These are phyloP conservation scores for Atlantisia rogersi DNA, from an alignment of 2,113 vertebrate genomes.

Conservation along the genomic window DNA sequence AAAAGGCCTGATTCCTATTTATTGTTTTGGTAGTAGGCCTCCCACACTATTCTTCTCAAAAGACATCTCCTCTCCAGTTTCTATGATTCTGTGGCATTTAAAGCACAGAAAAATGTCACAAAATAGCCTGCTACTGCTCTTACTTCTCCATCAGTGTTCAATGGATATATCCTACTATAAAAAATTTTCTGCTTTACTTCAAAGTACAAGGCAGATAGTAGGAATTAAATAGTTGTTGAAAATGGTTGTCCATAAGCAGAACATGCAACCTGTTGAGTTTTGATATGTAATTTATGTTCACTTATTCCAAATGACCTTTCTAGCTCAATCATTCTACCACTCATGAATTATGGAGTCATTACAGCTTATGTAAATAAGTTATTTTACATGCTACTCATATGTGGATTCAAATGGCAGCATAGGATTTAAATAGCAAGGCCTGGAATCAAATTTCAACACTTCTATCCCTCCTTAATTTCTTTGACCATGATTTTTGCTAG, in stretches of 20 bases:
- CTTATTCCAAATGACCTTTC: background rate
- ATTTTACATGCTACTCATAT: background rate
- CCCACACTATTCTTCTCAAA: background rate
- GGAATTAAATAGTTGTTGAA: background rate
- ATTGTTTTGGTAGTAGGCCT: background rate
- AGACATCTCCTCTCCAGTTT: background rate
- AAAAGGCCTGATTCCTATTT: background rate
- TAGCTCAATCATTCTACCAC: background rate
- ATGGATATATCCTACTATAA: background rate
- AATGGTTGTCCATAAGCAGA: background rate
- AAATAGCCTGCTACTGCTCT: background rate
- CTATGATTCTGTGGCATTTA: background rate
- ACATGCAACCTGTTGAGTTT: background rate
- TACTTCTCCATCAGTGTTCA: background rate
- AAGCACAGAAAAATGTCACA: background rate
- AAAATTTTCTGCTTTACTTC: background rate
- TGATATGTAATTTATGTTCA: background rate
- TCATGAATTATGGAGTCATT: background rate
- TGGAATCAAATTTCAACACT: background rate
- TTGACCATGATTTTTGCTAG: background rate
- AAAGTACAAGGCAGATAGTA: background rate
- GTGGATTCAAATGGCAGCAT: background rate
- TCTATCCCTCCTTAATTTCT: background rate
- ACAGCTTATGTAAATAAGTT: background rate
- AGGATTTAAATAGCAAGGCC: background rate